Evolutionary conservation across 2,888 invertebrate species (phyloP), one percentile per base, ranked within the genome.

Genomic region (Nephrotoma appendiculata): DNA sequence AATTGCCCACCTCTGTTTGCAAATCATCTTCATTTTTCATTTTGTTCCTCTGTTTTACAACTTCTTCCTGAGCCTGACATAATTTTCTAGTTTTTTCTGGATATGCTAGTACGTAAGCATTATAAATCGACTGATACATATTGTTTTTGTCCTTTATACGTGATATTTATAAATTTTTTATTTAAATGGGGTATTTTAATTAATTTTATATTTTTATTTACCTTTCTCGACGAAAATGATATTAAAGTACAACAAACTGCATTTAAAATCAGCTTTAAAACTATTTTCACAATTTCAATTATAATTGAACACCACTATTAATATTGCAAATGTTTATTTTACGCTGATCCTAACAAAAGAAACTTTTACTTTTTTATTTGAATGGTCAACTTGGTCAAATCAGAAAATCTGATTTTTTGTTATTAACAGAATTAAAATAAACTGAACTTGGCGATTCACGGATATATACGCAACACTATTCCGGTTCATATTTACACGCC

Each of bases 11-110:
- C 83, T 41, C 19, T 48, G 45, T 48, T 48, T 41, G 19, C 83
- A 83, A 83, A 83, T 31, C 83, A 83, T 83, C 83, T 83, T 83
- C 83, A 83, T 83, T 83, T 83, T 83, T 83, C 83, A 83, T 83
- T 83, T 83, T 83, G 83, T 83, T 83, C 83, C 83, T 6, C 9
- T 83, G 83, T 83, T 83, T 83, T 83, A 41, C 83, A 83, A 83
- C 83, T 83, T n/a, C 83, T 83, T 83, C 19, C 83, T 83, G n/a
- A n/a, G n/a, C n/a, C n/a, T n/a, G 83, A 19, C 83, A 83, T 19
- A 83, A 83, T 83, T 83, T 83, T 83, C 83, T 83, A 83, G 6
- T 83, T 83, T 83, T 83, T 83, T 83, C 83, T 83, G 83, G 83
- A 83, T 83, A 83, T 83, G 83, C 83, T 83, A 83, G 83, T 83